Evolutionary conservation across 2,888 invertebrate genomes (phyloP).

Genomic region (Lissocephala sabroskyi): DNA sequence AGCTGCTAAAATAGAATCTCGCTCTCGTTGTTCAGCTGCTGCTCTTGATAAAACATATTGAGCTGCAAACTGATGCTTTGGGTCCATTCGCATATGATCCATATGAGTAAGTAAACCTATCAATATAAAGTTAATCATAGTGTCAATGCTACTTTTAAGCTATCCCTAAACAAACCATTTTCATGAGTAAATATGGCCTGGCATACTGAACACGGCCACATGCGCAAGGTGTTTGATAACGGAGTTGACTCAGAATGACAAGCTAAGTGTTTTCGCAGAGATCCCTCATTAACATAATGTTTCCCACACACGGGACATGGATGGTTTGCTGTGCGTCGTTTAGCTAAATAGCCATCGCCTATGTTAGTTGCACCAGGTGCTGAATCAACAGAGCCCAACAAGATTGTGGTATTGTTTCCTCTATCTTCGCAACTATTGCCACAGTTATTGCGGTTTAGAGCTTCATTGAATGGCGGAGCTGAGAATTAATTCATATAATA

Average conservation of each 20-base stretch:
- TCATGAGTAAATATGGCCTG: slow-evolving; percentile 96
- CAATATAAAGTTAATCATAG: slow-evolving; percentile 22
- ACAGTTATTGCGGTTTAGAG: too few relatives aligned
- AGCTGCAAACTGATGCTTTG: slow-evolving; percentile 95
- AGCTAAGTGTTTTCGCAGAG: slow-evolving; percentile 91
- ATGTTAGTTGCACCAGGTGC: slow-evolving; percentile 50
- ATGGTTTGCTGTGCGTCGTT: slow-evolving; percentile 94
- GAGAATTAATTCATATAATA: too few relatives aligned
- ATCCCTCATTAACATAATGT: slow-evolving; percentile 96
- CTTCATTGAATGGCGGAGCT: too few relatives aligned
- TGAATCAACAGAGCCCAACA: slow-evolving; percentile 43
- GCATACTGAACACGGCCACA: slow-evolving; percentile 97
- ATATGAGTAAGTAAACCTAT: slow-evolving; percentile 91
- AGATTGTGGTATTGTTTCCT: slow-evolving; percentile 19
- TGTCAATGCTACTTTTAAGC: neutral
- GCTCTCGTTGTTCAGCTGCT: slow-evolving; percentile 77
- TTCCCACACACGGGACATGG: slow-evolving; percentile 96
- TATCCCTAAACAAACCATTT: slow-evolving; percentile 79
- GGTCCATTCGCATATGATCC: slow-evolving; percentile 98
- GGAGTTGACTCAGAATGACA: slow-evolving; percentile 94
- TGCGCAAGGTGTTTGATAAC: slow-evolving; percentile 87
- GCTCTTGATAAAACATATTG: slow-evolving; percentile 89
- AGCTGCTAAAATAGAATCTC: slow-evolving; percentile 82
- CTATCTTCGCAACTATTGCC: slow-evolving; percentile 6
- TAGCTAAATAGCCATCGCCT: slow-evolving; percentile 88